These are phyloP conservation scores for Chaetophractus vellerosus DNA, from an alignment of 2,797 vertebrate genomes.

Conservation along the genomic window DNA sequence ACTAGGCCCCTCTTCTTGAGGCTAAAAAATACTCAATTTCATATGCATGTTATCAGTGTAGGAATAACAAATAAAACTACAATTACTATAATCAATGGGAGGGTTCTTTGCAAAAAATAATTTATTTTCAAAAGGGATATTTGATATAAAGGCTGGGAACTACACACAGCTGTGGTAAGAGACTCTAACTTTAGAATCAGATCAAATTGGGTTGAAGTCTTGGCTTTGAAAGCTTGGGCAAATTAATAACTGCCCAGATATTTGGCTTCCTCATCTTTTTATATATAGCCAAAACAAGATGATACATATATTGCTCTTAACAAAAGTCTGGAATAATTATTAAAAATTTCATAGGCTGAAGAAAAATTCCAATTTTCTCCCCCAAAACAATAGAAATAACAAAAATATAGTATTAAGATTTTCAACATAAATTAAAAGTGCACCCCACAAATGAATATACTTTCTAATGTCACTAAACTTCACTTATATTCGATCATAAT, in stretches of 20 bases:
- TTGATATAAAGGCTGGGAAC: slow-evolving; percentile 53
- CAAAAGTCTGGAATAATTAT: slow-evolving; percentile 54
- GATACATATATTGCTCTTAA: neutral
- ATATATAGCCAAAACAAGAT: neutral
- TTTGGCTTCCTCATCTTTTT: slow-evolving; percentile 54
- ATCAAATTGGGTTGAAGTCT: slow-evolving; percentile 1
- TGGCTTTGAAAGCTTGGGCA: slow-evolving; percentile 41
- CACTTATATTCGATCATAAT: neutral
- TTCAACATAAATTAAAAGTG: slow-evolving; percentile 1
- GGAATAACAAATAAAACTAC: slow-evolving; percentile 48
- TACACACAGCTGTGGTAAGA: neutral
- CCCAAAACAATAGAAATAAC: slow-evolving; percentile 50
- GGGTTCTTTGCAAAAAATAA: slow-evolving; percentile 34
- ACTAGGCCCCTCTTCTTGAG: neutral
- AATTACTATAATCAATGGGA: slow-evolving; percentile 46
- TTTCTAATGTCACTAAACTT: slow-evolving; percentile 27
- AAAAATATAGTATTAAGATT: slow-evolving; percentile 51
- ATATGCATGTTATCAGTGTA: slow-evolving; percentile 28
- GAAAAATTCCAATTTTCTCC: slow-evolving; percentile 2
- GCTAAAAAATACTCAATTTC: slow-evolving; percentile 36
- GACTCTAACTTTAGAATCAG: slow-evolving; percentile 12
- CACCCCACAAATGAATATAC: neutral
- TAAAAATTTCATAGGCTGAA: slow-evolving; percentile 9
- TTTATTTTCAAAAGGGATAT: slow-evolving; percentile 35
- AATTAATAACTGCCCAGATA: neutral